Evolutionary conservation across 2,888 invertebrate genomes (phyloP), one percentile per base, ranked within the genome.

Genomic region (Agrochola litura): DNA sequence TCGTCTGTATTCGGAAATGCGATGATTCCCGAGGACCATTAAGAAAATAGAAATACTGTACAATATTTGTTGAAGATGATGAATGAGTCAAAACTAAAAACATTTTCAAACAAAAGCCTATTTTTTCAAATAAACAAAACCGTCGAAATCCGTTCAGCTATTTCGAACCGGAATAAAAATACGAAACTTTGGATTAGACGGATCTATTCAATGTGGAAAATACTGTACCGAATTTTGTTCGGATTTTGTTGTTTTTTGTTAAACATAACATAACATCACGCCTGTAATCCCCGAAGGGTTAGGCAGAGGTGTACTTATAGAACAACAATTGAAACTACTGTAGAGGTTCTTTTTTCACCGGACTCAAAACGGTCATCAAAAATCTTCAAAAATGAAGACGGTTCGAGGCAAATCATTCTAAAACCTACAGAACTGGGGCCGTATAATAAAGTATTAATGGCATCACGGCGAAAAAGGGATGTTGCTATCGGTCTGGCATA

Each of bases 161-260:
- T 83, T 78, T 64, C 22, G 16, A 77, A 64, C 30, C 12, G 30
- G 37, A 83, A 83, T 77, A 64, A 82, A 77, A 76, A 78, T 43
- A 64, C 30, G 58, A 76, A 82, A 76, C 83, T 58, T 64, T 82
- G 49, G 77, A 64, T 77, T 75, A 78, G 14, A 43, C 49, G 56
- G 77, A 83, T 78, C 77, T 25, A 64, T 77, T 83, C 43, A 37
- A 77, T 83, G 54, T 56, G 56, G 6, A 58, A 78, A 78, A 82
- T 63, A 75, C 61, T 56, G 54, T 49, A 61, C 46, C 5, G 54
- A 46, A 77, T 81, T 60, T 81, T 16, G 22, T 63, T n/a, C 64
- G 30, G 22, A 16, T 25, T 22, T 25, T 30, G 61, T 56, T 49
- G 19, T n/a, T 25, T 56, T 80, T 77, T n/a, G n/a, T n/a, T n/a